Percentiles rank a stretch among this genome's conserved stretches.
phyloP scores from a whole-genome alignment of 2,113 vertebrate species.

The Micronycteris hirsuta region DNA sequence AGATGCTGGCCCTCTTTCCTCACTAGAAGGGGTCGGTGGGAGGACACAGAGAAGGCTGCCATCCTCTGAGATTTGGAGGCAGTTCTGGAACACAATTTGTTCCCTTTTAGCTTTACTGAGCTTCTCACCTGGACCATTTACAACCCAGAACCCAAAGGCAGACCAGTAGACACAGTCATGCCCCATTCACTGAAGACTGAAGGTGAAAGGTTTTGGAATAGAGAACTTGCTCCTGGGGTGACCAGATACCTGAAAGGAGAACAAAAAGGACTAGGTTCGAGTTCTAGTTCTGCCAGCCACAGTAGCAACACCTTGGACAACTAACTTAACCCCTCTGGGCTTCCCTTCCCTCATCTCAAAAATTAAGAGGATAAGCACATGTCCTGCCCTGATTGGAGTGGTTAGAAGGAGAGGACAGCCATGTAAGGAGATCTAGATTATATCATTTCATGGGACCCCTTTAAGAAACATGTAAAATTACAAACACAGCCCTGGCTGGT shows the following conservation, averaged over 20 bases:
- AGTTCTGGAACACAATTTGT: not conserved
- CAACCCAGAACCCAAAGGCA: not conserved
- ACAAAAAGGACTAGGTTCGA: not conserved
- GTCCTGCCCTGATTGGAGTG: not conserved
- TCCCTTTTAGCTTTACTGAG: not conserved
- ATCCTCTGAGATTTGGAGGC: not conserved
- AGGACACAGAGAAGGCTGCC: not conserved
- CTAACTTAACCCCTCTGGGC: not conserved
- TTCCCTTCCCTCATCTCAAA: not conserved
- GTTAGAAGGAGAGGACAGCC: not conserved
- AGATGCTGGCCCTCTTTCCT: not conserved
- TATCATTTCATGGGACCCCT: not conserved
- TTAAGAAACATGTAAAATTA: constrained; percentile 17
- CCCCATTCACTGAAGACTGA: not conserved
- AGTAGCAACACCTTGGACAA: not conserved
- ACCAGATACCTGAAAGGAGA: not conserved
- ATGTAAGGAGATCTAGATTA: not conserved
- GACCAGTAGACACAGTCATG: not conserved
- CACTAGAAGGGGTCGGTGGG: not conserved
- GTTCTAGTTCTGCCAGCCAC: not conserved
- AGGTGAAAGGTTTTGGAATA: not conserved
- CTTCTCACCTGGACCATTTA: not conserved
- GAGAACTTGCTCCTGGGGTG: not conserved
- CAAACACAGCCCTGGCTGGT: not conserved
- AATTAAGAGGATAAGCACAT: not conserved